phyloP scores from a whole-genome alignment of 2,113 vertebrate species.

The Brienomyrus longianalis region DNA sequence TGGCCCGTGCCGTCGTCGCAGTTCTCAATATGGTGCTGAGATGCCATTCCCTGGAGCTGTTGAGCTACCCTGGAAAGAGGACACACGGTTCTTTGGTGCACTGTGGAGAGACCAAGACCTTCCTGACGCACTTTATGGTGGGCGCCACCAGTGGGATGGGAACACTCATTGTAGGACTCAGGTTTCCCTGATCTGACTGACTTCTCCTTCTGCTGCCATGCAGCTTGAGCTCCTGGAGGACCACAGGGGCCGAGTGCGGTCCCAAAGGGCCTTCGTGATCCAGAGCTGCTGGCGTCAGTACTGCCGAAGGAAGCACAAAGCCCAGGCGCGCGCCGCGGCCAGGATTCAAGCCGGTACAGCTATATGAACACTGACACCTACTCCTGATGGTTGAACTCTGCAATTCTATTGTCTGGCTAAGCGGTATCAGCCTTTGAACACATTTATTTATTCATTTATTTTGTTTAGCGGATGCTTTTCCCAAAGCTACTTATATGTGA shows the following conservation, averaged over 20 bases:
- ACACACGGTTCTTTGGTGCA: conserved; percentile 50
- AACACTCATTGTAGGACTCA: not conserved
- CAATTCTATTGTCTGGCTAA: not conserved
- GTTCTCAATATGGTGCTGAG: conserved; percentile 56
- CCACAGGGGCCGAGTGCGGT: conserved; percentile 59
- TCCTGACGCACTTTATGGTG: conserved; percentile 76
- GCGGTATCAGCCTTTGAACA: not conserved
- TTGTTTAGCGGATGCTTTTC: not conserved
- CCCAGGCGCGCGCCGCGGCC: conserved; percentile 56
- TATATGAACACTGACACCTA: not conserved
- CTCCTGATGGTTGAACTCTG: not conserved
- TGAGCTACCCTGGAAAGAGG: conserved; percentile 24
- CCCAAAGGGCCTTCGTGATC: conserved; percentile 70
- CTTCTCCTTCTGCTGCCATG: not conserved
- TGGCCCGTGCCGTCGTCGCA: conserved; percentile 45
- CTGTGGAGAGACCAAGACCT: conserved; percentile 86
- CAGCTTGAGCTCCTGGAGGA: conserved; percentile 81
- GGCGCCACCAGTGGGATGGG: conserved; percentile 29
- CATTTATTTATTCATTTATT: not conserved
- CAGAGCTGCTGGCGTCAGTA: conserved; percentile 79
- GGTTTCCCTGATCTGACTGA: not conserved
- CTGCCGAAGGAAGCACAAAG: conserved; percentile 45
- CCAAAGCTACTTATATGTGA: not conserved
- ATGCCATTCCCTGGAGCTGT: conserved; percentile 15
- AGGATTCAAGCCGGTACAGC: conserved; percentile 83